phyloP scores from a whole-genome alignment of 1,140 invertebrate genomes.

The Colletes gigas region DNA sequence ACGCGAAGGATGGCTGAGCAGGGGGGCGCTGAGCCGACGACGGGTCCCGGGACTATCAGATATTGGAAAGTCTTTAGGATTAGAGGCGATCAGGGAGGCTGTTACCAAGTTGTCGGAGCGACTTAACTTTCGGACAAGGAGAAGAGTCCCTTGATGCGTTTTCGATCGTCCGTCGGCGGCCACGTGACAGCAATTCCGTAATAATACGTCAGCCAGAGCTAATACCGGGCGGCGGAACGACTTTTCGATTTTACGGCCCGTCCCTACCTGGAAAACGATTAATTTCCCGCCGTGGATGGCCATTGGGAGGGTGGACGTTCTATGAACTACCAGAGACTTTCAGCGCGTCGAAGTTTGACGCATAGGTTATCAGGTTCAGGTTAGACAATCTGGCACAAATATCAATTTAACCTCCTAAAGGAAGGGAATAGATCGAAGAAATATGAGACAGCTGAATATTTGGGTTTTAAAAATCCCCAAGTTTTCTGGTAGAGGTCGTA shows the following conservation, averaged over 20 bases:
- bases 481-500: no score
- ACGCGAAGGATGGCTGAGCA: constrained; percentile 15
- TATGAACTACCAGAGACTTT: not conserved
- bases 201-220: constrained; percentile 63
- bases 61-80: constrained; percentile 73
- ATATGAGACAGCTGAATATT: no score
- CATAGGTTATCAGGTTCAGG: not conserved
- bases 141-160: constrained; percentile 60
- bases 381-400: no score
- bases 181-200: constrained; percentile 68
- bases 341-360: constrained; percentile 12
- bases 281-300: constrained; percentile 38
- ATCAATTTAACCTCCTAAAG: no score
- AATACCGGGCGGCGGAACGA: constrained; percentile 37
- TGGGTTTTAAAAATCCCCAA: no score
- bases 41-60: constrained; percentile 60
- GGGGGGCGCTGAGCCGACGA: constrained; percentile 39
- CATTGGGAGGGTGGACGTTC: not conserved
- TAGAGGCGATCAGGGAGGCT: constrained; percentile 64
- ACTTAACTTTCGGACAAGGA: constrained; percentile 65
- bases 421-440: no score
- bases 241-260: constrained; percentile 56
- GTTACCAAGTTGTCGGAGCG: constrained; percentile 68
- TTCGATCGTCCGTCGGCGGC: constrained; percentile 63
- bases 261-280: constrained; percentile 42